phyloP scores from a whole-genome alignment of 2,797 vertebrate genomes.

The Valencia hispanica region DNA sequence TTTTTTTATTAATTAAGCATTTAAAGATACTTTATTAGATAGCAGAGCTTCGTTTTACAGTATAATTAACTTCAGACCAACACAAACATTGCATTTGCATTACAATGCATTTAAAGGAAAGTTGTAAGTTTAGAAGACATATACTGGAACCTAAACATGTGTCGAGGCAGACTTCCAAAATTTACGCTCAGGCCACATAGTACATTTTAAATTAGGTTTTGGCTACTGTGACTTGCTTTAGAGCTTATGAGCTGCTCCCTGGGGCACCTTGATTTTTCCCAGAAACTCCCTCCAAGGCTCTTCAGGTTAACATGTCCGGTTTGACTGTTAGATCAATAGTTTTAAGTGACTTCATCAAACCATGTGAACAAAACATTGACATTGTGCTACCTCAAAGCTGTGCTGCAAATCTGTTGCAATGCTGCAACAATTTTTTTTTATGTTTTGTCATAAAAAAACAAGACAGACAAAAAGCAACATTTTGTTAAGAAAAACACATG shows the following conservation, averaged over 20 bases:
- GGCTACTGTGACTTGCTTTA: conserved; percentile 71
- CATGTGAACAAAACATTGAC: conserved; percentile 67
- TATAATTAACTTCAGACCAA: background rate
- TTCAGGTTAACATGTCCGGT: conserved; percentile 79
- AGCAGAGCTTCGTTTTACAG: background rate
- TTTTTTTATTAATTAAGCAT: conserved; percentile 1
- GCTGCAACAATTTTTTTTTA: no score
- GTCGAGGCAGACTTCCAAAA: conserved; percentile 41
- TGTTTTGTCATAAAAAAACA: background rate
- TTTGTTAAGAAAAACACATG: conserved; percentile 18
- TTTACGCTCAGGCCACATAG: conserved; percentile 45
- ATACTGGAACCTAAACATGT: conserved; percentile 16
- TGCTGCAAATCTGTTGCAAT: background rate
- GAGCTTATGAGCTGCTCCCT: conserved; percentile 72
- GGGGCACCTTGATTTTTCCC: conserved; percentile 75
- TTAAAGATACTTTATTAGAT: background rate
- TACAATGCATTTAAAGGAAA: background rate
- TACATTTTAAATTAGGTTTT: conserved; percentile 71
- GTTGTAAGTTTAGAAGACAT: background rate
- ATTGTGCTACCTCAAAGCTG: conserved; percentile 4
- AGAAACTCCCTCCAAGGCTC: conserved; percentile 78
- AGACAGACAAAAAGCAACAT: background rate
- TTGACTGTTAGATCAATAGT: conserved; percentile 84
- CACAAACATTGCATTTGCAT: background rate
- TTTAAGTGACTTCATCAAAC: conserved; percentile 83